Conservation (phyloP, 2,888 invertebrate species). For the Morinoia aosen region DNA sequence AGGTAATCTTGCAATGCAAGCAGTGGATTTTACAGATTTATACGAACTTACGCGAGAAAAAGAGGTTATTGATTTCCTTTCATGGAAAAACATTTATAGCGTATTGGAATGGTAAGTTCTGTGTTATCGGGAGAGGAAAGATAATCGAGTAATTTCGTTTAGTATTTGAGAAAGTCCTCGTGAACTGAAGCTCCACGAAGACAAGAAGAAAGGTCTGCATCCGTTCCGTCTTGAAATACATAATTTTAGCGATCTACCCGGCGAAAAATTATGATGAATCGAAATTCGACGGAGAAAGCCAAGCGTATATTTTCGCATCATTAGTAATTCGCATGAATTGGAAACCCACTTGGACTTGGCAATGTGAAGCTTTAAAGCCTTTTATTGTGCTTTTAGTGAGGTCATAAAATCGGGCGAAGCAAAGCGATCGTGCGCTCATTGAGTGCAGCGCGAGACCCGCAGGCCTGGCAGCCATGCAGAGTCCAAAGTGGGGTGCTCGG, state of each 20-base stretch:
- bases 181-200: background rate
- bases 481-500: background rate
- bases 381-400: constrained; percentile 50
- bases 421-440: constrained; percentile 32
- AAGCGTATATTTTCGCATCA: background rate
- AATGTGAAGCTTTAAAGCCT: constrained; percentile 24
- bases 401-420: constrained; percentile 36
- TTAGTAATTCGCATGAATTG: constrained; percentile 19
- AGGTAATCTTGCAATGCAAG: background rate
- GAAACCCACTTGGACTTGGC: constrained; percentile 39
- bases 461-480: background rate
- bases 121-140: background rate
- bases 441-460: background rate
- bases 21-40: background rate
- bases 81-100: background rate
- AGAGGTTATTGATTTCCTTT: too few species aligned
- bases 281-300: background rate
- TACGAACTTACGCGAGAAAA: background rate
- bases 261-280: background rate
- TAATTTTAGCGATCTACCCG: background rate
- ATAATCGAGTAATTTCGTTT: background rate
- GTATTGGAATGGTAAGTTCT: background rate
- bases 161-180: background rate
- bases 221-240: background rate
- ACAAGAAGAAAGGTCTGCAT: background rate